These are phyloP conservation scores for Cervus canadensis DNA, from an alignment of 2,113 vertebrate genomes.

Conservation along the genomic window DNA sequence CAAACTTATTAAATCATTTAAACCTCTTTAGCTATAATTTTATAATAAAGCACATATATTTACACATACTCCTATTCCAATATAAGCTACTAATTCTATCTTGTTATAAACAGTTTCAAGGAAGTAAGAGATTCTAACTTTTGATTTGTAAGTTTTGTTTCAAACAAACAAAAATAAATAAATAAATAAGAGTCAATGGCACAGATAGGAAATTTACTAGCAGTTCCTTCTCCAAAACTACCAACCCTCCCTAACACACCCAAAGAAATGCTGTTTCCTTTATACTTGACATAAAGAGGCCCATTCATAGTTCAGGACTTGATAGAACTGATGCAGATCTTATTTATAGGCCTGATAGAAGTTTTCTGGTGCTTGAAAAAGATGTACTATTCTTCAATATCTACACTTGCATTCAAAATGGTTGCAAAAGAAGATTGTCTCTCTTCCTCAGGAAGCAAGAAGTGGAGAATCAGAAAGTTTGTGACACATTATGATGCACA, in stretches of 20 bases:
- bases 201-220: conserved; percentile 16
- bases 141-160: neutral
- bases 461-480: neutral
- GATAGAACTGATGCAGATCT: neutral
- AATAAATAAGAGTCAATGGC: neutral
- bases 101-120: neutral
- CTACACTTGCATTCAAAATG: neutral
- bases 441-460: neutral
- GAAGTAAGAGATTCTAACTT: neutral
- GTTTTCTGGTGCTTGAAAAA: neutral
- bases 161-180: neutral
- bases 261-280: conserved; percentile 14
- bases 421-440: neutral
- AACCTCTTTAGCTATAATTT: neutral
- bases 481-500: neutral
- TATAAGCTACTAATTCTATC: neutral
- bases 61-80: neutral
- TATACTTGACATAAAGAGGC: neutral
- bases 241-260: conserved; percentile 8
- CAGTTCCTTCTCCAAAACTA: neutral
- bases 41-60: neutral
- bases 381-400: neutral
- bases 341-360: conserved; percentile 43
- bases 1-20: neutral
- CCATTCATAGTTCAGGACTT: conserved; percentile 42